phyloP scores from a whole-genome alignment of 2,113 vertebrate species.

The Colinus virginianus region DNA sequence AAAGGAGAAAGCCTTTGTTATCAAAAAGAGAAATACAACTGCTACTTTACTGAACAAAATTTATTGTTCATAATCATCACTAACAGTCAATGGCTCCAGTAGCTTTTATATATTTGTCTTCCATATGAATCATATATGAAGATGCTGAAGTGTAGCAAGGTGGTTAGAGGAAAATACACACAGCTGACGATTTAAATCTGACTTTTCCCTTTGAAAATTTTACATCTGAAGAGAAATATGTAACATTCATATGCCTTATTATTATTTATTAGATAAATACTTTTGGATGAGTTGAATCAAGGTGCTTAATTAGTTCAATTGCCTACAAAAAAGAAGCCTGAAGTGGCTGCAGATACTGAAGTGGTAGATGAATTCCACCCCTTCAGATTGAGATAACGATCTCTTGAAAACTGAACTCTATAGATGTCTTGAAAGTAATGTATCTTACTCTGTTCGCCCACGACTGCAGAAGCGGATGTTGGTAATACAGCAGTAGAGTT shows the following conservation, averaged over 20 bases:
- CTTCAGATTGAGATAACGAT: not conserved
- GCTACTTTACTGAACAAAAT: not conserved
- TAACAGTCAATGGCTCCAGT: not conserved
- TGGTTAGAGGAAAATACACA: not conserved
- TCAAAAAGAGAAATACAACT: not conserved
- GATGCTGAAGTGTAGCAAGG: not conserved
- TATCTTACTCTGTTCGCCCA: no score
- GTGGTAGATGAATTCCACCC: not conserved
- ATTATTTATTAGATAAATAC: not conserved
- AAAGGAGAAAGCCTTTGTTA: not conserved
- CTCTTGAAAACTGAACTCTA: not conserved
- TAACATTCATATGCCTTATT: not conserved
- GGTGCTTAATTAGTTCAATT: slow-evolving; percentile 15
- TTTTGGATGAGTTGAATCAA: slow-evolving; percentile 12
- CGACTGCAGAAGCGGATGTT: no score
- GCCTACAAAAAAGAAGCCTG: not conserved
- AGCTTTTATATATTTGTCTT: not conserved
- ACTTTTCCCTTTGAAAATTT: not conserved
- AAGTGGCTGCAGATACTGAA: slow-evolving; percentile 2
- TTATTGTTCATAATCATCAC: not conserved
- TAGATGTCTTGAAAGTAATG: no score
- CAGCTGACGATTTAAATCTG: not conserved
- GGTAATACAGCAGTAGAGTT: no score
- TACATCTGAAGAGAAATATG: not conserved
- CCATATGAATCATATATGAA: not conserved